phyloP scores from a whole-genome alignment of 2,888 invertebrate species.

The Philopedon plagiatum region DNA sequence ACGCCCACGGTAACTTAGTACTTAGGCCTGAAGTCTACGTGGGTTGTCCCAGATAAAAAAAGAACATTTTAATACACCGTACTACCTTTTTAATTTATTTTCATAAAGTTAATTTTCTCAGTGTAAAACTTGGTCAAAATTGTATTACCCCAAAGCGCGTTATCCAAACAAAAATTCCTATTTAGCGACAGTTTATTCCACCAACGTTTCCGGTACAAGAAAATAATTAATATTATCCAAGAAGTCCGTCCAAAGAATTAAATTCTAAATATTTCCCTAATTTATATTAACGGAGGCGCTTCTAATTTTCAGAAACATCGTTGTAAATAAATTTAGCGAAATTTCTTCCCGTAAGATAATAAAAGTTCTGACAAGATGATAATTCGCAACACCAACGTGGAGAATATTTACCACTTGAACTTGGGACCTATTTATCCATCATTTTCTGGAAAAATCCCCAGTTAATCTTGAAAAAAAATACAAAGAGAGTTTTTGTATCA shows the following conservation, averaged over 20 bases:
- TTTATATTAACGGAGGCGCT: conserved; percentile 40
- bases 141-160: not conserved
- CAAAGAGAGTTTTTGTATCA: too few relatives aligned
- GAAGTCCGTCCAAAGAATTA: conserved; percentile 33
- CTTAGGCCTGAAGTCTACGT: too few relatives aligned
- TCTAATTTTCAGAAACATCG: conserved; percentile 32
- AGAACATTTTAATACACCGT: too few relatives aligned
- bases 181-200: conserved; percentile 15
- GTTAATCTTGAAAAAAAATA: not conserved
- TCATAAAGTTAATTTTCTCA: too few relatives aligned
- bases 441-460: not conserved
- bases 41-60: too few relatives aligned
- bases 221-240: conserved; percentile 33
- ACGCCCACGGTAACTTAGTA: too few relatives aligned
- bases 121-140: not conserved
- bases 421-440: not conserved
- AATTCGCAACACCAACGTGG: conserved; percentile 21
- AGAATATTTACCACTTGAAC: conserved; percentile 33
- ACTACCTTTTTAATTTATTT: too few relatives aligned
- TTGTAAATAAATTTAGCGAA: conserved; percentile 40
- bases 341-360: conserved; percentile 39
- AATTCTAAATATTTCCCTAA: conserved; percentile 44
- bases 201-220: conserved; percentile 15
- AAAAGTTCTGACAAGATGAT: conserved; percentile 33
- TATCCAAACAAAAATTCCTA: not conserved